Conservation (phyloP, 1,140 invertebrate species). For the Oscheius sp. region DNA sequence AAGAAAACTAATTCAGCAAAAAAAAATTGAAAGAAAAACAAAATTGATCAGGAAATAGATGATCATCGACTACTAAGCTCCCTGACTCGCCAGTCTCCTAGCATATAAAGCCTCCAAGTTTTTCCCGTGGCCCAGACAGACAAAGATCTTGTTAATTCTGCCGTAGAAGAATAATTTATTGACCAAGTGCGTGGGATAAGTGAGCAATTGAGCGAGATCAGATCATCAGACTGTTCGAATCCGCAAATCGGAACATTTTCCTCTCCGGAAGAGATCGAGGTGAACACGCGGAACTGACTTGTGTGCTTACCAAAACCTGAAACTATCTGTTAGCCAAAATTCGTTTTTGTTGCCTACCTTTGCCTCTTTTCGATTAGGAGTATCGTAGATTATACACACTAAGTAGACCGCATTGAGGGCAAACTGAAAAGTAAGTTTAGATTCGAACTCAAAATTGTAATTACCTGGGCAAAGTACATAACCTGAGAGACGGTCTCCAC, state of each 20-base stretch:
- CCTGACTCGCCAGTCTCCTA: no score
- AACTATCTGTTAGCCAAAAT: not conserved
- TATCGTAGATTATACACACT: constrained; percentile 52
- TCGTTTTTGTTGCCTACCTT: not conserved
- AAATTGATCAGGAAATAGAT: no score
- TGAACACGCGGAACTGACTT: constrained; percentile 13
- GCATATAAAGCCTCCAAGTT: not conserved
- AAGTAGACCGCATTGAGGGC: constrained; percentile 55
- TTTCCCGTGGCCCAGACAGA: not conserved
- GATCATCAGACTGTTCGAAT: not conserved
- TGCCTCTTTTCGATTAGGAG: constrained; percentile 34
- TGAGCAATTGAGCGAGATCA: not conserved
- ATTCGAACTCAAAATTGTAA: not conserved
- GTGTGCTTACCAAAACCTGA: constrained; percentile 1
- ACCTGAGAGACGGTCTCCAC: constrained; percentile 52
- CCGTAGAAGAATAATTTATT: no score
- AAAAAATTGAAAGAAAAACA: no score
- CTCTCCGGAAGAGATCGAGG: not conserved
- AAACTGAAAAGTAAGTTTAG: constrained; percentile 45
- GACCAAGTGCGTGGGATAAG: not conserved
- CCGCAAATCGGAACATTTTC: not conserved
- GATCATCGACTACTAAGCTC: no score
- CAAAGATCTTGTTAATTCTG: not conserved
- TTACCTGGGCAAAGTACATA: constrained; percentile 55
- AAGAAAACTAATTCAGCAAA: no score